Conservation (phyloP, 2,113 vertebrate genomes). For the Scortum barcoo region DNA sequence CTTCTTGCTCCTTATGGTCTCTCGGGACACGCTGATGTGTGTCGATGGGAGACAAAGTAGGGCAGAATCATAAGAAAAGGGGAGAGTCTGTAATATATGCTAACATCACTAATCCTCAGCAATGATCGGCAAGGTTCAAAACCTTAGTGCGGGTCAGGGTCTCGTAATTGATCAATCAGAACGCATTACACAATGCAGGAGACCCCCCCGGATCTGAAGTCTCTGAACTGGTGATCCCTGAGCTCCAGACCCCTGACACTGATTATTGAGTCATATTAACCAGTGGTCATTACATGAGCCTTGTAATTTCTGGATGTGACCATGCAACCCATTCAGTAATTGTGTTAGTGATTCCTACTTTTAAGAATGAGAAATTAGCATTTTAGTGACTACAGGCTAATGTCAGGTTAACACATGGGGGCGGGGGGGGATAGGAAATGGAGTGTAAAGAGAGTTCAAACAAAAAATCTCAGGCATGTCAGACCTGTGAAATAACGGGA, state of each 20-base stretch:
- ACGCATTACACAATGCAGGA: conserved; percentile 60
- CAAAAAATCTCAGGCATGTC: not conserved
- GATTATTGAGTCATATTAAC: conserved; percentile 54
- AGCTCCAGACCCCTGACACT: conserved; percentile 59
- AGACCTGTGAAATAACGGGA: conserved; percentile 12
- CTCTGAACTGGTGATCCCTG: conserved; percentile 54
- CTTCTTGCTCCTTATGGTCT: conserved; percentile 93
- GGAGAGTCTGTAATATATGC: conserved; percentile 23
- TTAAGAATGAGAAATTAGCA: conserved; percentile 45
- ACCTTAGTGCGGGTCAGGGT: conserved; percentile 44
- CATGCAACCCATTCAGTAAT: conserved; percentile 54
- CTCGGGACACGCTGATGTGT: conserved; percentile 89
- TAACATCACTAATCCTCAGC: conserved; percentile 50
- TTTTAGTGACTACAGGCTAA: conserved; percentile 36
- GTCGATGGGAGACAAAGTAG: conserved; percentile 18
- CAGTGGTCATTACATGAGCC: conserved; percentile 38
- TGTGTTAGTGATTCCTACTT: conserved; percentile 36
- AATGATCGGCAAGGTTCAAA: conserved; percentile 40
- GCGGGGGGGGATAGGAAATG: not conserved
- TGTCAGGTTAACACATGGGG: conserved; percentile 13
- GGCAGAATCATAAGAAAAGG: conserved; percentile 22
- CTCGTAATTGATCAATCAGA: conserved; percentile 73
- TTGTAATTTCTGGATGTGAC: conserved; percentile 55
- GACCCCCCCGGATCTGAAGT: conserved; percentile 20
- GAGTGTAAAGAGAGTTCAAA: not conserved